Conservation (phyloP, 2,113 vertebrate genomes). For the Micronisus gabar region DNA sequence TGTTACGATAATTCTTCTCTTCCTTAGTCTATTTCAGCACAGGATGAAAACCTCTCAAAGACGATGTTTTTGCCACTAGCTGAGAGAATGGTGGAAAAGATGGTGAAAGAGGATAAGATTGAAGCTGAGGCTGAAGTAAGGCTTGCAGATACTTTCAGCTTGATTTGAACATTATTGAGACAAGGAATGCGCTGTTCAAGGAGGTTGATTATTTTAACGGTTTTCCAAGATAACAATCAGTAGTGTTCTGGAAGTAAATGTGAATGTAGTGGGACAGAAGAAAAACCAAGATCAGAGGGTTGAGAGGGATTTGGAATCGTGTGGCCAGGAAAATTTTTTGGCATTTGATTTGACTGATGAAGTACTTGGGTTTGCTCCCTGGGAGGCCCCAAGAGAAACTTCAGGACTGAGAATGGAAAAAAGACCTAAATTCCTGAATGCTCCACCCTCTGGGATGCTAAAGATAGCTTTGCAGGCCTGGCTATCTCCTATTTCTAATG, state of each 20-base stretch:
- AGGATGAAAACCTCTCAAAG: conserved; percentile 95
- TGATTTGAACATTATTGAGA: not conserved
- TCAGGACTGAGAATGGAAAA: not conserved
- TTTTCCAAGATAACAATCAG: not conserved
- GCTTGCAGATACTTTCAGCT: not conserved
- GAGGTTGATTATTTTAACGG: not conserved
- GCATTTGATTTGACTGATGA: not conserved
- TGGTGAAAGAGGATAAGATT: conserved; percentile 99
- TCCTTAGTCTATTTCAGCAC: conserved; percentile 92
- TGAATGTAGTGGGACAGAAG: not conserved
- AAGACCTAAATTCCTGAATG: conserved; percentile 11
- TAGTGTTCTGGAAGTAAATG: not conserved
- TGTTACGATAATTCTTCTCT: not conserved
- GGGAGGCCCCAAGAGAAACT: not conserved
- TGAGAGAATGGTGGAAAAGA: conserved; percentile 99
- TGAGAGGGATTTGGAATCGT: not conserved
- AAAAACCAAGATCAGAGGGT: not conserved
- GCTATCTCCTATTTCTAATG: not conserved
- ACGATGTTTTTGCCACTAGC: conserved; percentile 98
- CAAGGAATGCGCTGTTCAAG: not conserved
- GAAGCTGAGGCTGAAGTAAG: conserved; percentile 98
- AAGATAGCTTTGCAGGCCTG: not conserved
- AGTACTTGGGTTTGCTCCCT: not conserved
- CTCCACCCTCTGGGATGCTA: not conserved
- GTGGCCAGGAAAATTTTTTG: not conserved